phyloP scores from a whole-genome alignment of 2,797 vertebrate species.

The Manis pentadactyla region DNA sequence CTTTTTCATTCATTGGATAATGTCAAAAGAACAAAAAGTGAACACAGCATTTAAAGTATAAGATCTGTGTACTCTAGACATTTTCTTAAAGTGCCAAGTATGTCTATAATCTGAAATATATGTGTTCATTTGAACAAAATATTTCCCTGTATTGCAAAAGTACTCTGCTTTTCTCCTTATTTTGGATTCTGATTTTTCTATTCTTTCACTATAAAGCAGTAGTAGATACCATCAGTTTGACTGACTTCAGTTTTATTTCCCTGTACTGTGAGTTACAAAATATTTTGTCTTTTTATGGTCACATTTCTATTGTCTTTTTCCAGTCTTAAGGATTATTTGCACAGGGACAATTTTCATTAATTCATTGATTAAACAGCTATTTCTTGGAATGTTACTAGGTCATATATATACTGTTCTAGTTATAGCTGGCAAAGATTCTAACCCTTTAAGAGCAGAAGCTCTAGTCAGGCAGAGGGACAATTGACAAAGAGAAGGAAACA shows the following conservation, averaged over 20 bases:
- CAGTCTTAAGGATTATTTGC: background rate
- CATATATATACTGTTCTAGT: background rate
- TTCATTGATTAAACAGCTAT: background rate
- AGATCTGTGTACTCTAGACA: background rate
- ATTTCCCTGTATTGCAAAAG: background rate
- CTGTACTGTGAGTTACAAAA: background rate
- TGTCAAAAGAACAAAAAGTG: conserved; percentile 65
- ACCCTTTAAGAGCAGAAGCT: background rate
- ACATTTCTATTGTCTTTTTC: background rate
- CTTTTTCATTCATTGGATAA: conserved; percentile 47
- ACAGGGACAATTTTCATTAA: conserved; percentile 7
- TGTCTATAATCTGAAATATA: background rate
- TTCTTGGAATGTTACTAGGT: background rate
- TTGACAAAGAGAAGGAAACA: background rate
- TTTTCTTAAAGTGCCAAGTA: background rate
- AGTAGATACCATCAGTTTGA: background rate
- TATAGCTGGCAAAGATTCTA: background rate
- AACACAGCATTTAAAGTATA: conserved; percentile 4
- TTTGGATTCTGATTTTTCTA: background rate
- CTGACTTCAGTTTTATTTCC: background rate
- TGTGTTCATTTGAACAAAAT: background rate
- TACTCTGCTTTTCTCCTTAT: background rate
- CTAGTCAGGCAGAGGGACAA: background rate
- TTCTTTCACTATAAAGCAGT: background rate
- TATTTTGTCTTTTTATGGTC: background rate